Evolutionary conservation across 2,797 vertebrate species (phyloP), one percentile per base, ranked within the genome.

Genomic region (Pitangus sulphuratus): DNA sequence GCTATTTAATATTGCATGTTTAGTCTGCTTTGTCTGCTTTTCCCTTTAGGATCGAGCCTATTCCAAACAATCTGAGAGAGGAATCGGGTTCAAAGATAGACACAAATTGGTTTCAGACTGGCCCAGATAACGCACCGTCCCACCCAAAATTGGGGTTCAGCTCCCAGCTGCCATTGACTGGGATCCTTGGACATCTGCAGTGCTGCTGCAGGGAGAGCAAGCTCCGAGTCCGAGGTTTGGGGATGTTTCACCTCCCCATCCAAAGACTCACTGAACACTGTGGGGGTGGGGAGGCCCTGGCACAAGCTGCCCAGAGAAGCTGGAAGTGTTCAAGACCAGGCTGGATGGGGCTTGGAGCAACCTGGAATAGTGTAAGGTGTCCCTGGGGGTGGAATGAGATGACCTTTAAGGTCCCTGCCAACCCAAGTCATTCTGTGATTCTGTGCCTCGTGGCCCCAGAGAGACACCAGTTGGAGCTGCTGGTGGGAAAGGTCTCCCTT

Each of bases 1-100:
- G 93, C 93, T 88, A 77, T 95, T 89, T 90, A 87, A 95, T 89
- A 95, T 90, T 91, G 69, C 71, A 60, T 96, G 93, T 96, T 97
- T 96, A 95, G 96, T 96, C 96, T 97, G 91, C 24, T 80, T 81
- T 65, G n/a, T 31, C 93, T 87, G 87, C 78, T 80, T 76, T 39
- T 80, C 91, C 86, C 93, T 94, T 94, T 48, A 95, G 93, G 84
- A 94, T 69, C 39, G 4, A 42, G 70, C 60, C 77, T 94, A 71
- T 58, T 93, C 82, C 76, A 94, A 94, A 80, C 64, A 76, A 84
- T 58, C 85, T 88, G 61, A 69, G 60, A 54, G 68, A 76, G 69
- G 92, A 93, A 54, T 66, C 44, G 7, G 69, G 69, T 81, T 92
- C 84, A 83, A 90, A 92, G 80, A 60, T 33, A 81, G 76, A 68